Conservation (phyloP, 2,113 vertebrate species). For the Neodontobutis hainanensis region DNA sequence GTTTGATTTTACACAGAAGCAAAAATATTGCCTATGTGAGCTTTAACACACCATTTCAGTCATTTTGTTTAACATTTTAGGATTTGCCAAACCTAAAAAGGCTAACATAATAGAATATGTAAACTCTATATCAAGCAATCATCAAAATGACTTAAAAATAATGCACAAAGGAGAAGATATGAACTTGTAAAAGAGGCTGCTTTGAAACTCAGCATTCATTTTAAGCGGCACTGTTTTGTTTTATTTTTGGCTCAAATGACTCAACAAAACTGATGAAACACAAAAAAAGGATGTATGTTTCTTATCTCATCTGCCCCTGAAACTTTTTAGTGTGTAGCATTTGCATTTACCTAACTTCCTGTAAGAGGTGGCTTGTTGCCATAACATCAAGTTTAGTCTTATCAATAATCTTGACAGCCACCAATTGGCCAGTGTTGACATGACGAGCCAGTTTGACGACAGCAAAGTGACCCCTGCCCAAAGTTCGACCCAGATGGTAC, state of each 20-base stretch:
- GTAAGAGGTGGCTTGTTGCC: conserved; percentile 84
- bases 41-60: too few relatives aligned
- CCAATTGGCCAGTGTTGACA: conserved; percentile 84
- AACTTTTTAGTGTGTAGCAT: background rate
- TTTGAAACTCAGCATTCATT: background rate
- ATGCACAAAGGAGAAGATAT: too few relatives aligned
- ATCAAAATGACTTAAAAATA: too few relatives aligned
- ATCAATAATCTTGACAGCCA: conserved; percentile 91
- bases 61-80: too few relatives aligned
- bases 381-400: conserved; percentile 85
- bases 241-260: conserved; percentile 8
- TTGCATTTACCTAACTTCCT: conserved; percentile 82
- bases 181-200: background rate
- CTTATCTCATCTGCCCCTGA: background rate
- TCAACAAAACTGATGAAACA: background rate
- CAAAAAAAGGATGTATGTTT: background rate
- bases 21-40: too few relatives aligned
- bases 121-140: too few relatives aligned
- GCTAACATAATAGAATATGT: too few relatives aligned
- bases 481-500: conserved; percentile 85
- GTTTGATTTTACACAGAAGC: too few relatives aligned
- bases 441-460: conserved; percentile 88
- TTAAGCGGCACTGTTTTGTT: background rate
- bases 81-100: too few relatives aligned
- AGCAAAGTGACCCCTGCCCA: conserved; percentile 88